These are phyloP conservation scores for Galaxias olidus DNA, from an alignment of 2,797 vertebrate species.

Conservation along the genomic window DNA sequence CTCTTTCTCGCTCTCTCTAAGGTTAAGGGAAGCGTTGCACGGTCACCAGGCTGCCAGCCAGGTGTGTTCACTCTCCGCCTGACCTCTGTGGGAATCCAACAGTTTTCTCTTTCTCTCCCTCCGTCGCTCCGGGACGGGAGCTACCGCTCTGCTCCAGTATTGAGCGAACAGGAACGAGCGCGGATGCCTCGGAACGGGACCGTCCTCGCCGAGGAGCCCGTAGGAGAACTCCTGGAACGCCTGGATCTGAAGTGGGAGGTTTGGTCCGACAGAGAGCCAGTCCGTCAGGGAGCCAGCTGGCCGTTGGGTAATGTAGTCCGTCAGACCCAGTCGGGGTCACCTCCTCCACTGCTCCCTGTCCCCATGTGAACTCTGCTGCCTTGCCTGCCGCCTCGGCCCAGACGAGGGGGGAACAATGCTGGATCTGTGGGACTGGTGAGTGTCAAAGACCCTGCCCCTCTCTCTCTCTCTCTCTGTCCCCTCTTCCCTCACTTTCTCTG, in stretches of 20 bases:
- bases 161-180: conserved; percentile 34
- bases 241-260: conserved; percentile 57
- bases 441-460: conserved; percentile 38
- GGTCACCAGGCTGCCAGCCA: conserved; percentile 55
- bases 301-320: no score
- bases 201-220: conserved; percentile 34
- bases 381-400: conserved; percentile 48
- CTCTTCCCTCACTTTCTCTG: conserved; percentile 28
- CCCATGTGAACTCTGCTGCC: conserved; percentile 60
- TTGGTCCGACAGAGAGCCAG: conserved; percentile 33
- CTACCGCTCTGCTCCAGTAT: conserved; percentile 11
- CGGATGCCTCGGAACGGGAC: conserved; percentile 44
- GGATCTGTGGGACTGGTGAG: conserved; percentile 67
- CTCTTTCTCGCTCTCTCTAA: conserved; percentile 51
- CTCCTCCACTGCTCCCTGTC: conserved; percentile 37
- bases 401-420: conserved; percentile 29
- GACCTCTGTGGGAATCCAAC: conserved; percentile 57
- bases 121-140: conserved; percentile 54
- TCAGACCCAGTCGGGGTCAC: no score
- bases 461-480: conserved; percentile 18
- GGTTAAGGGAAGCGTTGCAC: conserved; percentile 56
- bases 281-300: conserved; percentile 23
- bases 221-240: conserved; percentile 44
- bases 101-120: conserved; percentile 18
- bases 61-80: conserved; percentile 47